Evolutionary conservation across 2,797 vertebrate genomes (phyloP), one percentile per base, ranked within the genome.

Genomic region (Morus bassanus): DNA sequence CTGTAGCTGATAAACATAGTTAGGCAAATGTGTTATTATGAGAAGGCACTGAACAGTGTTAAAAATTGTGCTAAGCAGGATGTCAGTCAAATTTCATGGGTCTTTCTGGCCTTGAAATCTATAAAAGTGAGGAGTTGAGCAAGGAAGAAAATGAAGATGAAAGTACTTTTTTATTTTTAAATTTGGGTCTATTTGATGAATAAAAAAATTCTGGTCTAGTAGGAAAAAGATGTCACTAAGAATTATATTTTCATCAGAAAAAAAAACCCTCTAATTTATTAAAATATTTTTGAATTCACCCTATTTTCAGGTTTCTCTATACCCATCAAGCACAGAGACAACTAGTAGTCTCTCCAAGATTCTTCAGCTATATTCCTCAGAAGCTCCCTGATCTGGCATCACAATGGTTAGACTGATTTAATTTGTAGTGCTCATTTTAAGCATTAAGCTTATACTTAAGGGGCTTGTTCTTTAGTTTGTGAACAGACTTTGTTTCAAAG

Each of bases 11-110:
- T 94, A 96, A 96, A 96, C 72, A 68, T 60, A 91, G 91, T 95
- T 96, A 96, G 93, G 91, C 85, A 96, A 97, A 96, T 93, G 22
- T 81, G 76, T 91, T 94, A 82, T 77, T 93, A 75, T 72, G 45
- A 93, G 85, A 96, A 95, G 51, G 27, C 50, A 75, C 54, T 61
- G 80, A 96, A 81, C 57, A 84, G 87, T 50, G 69, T 88, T 94
- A 89, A 93, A 94, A 96, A 88, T 45, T 77, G 53, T 83, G 33
- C 82, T 78, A 92, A 89, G 57, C 37, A 92, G 48, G 76, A 96
- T 85, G 85, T 89, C 82, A 95, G 5, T 77, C 27, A 95, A 93
- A 92, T 92, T 85, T 83, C 45, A 65, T 41, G 19, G 25, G 17
- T 63, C 31, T 83, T 94, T 91, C 81, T 83, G 41, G 84, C 82